Base-by-base conservation (phyloP, 2,888 invertebrate species). In the Tipula lateralis region DNA sequence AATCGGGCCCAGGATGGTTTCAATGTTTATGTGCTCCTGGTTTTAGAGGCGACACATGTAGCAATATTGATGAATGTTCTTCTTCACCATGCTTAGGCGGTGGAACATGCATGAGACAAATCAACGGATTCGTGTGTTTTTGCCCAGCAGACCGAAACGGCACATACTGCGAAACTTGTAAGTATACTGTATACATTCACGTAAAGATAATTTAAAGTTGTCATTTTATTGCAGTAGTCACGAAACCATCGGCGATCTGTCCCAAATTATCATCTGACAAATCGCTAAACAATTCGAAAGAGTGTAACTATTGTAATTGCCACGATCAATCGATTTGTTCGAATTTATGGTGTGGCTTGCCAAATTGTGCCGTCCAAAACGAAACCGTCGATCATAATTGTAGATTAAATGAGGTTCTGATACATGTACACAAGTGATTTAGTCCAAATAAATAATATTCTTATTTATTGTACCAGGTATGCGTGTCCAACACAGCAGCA, bases 1-100 rank as follows among this genome's bases (percentile, higher is more conserved):
- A 95, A 85, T 96, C 96, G 88, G 96, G 96, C 12, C 92, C 94
- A 83, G 96, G 96, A 88, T 96, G 96, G 96, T 96, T 96, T 91
- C 92, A 94, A 84, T 97, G 97, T 91, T 93, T 96, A 88, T 97
- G 97, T 89, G 93, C 95, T 0, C 91, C 93, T 85, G 97, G 97
- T 50, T 97, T 96, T 91, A 93, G 94, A 4, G 96, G 97, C 0
- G 93, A 94, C 7, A 94, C 95, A 88, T 95, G 96, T 88, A 91
- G 94, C 85, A 95, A 96, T 89, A 93, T 96, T 29, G 95, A 96
- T 89, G 96, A 96, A 88, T 96, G 96, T 88, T 93, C 94, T 19
- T 95, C 94, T 29, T 94, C 94, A 87, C 95, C 95, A 0, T 96
- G 95, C 88, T 92, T 94, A 84, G 93, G 93, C 87, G 96, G 95